A percentile compares a stretch with the other conserved stretches of the same genome.
phyloP scores from a whole-genome alignment of 1,140 invertebrate genomes.

The Daktulosphaira vitifoliae region DNA sequence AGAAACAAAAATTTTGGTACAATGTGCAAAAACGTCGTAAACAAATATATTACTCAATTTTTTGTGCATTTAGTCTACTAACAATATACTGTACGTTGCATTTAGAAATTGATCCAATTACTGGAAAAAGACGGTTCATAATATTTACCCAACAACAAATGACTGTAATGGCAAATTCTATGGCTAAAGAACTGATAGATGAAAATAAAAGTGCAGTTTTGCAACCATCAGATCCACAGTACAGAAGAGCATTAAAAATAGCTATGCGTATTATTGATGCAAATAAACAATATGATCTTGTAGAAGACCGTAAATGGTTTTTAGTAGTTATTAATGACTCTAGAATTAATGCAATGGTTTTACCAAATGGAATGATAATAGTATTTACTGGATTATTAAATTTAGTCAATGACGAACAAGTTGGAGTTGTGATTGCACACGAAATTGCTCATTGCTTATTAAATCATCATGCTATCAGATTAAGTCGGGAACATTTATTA shows the following conservation, averaged over 20 bases:
- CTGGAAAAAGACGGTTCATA: background rate
- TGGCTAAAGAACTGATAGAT: background rate
- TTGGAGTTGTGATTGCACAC: background rate
- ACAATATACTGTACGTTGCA: background rate
- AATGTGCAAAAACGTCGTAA: background rate
- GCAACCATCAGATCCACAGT: background rate
- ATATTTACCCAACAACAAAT: constrained; percentile 13
- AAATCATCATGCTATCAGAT: constrained; percentile 5
- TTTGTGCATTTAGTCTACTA: background rate
- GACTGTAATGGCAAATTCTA: background rate
- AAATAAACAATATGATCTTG: background rate
- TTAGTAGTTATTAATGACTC: constrained; percentile 6
- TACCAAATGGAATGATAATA: constrained; percentile 22
- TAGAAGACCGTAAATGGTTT: constrained; percentile 14
- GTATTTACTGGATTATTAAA: constrained; percentile 1
- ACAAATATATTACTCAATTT: background rate
- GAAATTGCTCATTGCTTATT: constrained; percentile 21
- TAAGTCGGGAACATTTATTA: constrained; percentile 18
- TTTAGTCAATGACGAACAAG: background rate
- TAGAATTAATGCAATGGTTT: constrained; percentile 20
- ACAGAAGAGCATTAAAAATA: background rate
- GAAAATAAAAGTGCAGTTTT: background rate
- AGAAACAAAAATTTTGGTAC: constrained; percentile 10
- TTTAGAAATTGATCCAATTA: constrained; percentile 4
- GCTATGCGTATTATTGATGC: background rate